A percentile compares a stretch with the other conserved stretches of the same genome.
Conservation (phyloP, 1,140 invertebrate genomes). For the Pectinophora gossypiella region DNA sequence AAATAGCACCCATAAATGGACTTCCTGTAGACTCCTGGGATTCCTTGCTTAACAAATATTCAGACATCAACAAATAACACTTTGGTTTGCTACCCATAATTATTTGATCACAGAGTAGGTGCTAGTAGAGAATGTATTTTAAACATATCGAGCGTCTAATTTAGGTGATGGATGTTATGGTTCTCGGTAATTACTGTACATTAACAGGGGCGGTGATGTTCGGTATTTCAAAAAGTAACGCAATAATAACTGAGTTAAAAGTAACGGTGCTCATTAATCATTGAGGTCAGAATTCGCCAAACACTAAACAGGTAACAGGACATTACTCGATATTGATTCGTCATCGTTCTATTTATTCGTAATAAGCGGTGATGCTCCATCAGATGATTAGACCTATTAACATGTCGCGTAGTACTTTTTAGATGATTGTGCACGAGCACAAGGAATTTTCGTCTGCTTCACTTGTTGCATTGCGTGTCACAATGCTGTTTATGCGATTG, state of each 20-base stretch:
- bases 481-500: not conserved
- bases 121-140: too few relatives aligned
- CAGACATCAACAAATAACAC: too few relatives aligned
- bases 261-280: conserved; percentile 68
- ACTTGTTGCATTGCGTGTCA: not conserved
- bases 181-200: conserved; percentile 34
- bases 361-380: not conserved
- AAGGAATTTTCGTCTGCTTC: not conserved
- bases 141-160: too few relatives aligned
- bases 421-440: not conserved
- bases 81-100: too few relatives aligned
- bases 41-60: conserved; percentile 28
- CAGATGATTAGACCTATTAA: too few relatives aligned
- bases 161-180: conserved; percentile 12
- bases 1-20: conserved; percentile 61
- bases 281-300: conserved; percentile 64
- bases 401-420: too few relatives aligned
- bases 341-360: conserved; percentile 34
- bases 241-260: conserved; percentile 60
- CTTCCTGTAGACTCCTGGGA: conserved; percentile 54
- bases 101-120: too few relatives aligned
- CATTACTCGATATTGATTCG: conserved; percentile 48
- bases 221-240: conserved; percentile 58
- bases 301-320: conserved; percentile 29
- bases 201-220: conserved; percentile 29